phyloP scores from a whole-genome alignment of 2,888 invertebrate species.

The Pterobdella sp. region DNA sequence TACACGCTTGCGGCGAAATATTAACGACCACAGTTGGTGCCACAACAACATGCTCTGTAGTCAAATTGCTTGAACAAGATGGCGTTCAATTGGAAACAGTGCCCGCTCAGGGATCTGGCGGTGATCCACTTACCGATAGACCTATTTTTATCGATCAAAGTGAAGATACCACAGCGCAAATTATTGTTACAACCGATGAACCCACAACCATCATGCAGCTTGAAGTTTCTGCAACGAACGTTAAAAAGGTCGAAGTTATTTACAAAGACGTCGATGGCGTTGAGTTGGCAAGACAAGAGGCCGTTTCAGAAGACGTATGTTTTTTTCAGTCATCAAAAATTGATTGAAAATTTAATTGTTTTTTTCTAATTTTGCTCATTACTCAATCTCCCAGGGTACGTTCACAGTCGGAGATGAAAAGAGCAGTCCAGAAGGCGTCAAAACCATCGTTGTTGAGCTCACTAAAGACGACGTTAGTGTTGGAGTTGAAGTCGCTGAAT shows the following conservation, averaged over 20 bases:
- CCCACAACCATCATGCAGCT: slow-evolving; percentile 4
- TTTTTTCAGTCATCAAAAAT: not conserved
- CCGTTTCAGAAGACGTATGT: not conserved
- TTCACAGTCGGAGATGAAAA: not conserved
- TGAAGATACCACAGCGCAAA: not conserved
- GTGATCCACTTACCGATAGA: not conserved
- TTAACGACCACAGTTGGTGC: not conserved
- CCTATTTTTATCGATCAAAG: not conserved
- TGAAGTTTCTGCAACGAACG: not conserved
- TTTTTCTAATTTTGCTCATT: not conserved
- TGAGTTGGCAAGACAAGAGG: not conserved
- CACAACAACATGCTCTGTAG: not conserved
- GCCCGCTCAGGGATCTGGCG: not conserved
- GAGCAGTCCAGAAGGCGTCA: not conserved
- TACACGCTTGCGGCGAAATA: not conserved
- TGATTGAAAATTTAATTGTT: not conserved
- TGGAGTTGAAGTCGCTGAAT: not conserved
- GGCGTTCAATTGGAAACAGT: not conserved
- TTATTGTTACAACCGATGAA: not conserved
- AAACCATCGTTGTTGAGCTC: not conserved
- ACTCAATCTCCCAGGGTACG: not conserved
- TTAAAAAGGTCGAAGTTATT: not conserved
- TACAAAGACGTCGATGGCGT: not conserved
- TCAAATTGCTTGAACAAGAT: not conserved
- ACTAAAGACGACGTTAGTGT: not conserved